Conservation (phyloP, 2,888 invertebrate genomes). For the Diabrotica balteata region DNA sequence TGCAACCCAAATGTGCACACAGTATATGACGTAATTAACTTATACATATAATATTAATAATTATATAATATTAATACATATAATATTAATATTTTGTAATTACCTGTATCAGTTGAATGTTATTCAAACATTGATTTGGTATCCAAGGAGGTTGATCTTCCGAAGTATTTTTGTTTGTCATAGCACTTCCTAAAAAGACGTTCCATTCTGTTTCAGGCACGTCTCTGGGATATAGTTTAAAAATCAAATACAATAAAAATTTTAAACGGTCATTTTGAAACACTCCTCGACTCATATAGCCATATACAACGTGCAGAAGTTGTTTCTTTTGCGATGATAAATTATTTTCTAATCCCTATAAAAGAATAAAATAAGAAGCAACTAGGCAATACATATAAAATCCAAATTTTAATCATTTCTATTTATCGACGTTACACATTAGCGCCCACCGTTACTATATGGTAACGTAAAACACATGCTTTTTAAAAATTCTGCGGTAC, state of each 20-base stretch:
- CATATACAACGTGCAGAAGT: slow-evolving; percentile 63
- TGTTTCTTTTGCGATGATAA: slow-evolving; percentile 53
- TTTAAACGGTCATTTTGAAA: slow-evolving; percentile 76
- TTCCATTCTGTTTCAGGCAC: slow-evolving; percentile 80
- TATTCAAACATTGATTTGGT: slow-evolving; percentile 64
- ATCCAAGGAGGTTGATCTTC: slow-evolving; percentile 70
- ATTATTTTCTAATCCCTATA: slow-evolving; percentile 47
- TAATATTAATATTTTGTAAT: background rate
- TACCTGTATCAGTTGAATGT: slow-evolving; percentile 59
- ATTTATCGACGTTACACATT: too few species aligned
- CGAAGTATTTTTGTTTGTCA: slow-evolving; percentile 62
- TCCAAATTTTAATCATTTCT: too few species aligned
- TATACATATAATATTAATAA: too few species aligned
- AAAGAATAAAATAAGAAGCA: background rate
- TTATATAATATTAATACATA: too few species aligned
- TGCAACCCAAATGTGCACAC: too few species aligned
- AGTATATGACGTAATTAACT: too few species aligned
- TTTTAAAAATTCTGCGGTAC: too few species aligned
- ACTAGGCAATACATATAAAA: too few species aligned
- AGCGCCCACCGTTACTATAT: too few species aligned
- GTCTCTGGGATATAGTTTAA: slow-evolving; percentile 69
- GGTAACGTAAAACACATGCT: too few species aligned
- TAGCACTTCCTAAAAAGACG: slow-evolving; percentile 70
- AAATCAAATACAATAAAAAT: slow-evolving; percentile 74
- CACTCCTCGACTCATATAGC: slow-evolving; percentile 74